Evolutionary conservation across 2,888 invertebrate genomes (phyloP).

Genomic region (Ophraella communa): DNA sequence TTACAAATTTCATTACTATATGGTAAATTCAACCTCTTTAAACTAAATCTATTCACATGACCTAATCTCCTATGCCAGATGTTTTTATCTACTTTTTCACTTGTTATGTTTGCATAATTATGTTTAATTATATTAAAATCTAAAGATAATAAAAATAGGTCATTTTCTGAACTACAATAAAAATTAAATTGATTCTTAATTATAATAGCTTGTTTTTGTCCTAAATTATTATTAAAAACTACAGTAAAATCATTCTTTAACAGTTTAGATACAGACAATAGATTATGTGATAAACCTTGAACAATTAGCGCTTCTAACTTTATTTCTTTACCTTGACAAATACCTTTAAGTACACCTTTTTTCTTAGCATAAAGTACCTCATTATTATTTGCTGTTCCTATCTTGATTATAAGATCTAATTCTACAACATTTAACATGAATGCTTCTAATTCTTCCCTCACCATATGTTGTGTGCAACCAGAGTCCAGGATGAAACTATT

Average conservation of each 20-base stretch:
- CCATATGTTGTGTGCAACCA: slow-evolving; percentile 24
- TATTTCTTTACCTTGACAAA: slow-evolving; percentile 23
- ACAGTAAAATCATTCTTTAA: not conserved
- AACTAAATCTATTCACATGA: slow-evolving; percentile 13
- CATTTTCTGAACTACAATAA: not conserved
- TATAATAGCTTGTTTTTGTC: not conserved
- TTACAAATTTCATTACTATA: slow-evolving; percentile 1
- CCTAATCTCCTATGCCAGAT: not conserved
- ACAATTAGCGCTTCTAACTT: slow-evolving; percentile 5
- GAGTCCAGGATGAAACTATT: not conserved
- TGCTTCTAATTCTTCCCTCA: slow-evolving; percentile 9
- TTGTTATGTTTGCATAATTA: too few relatives aligned
- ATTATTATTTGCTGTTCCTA: slow-evolving; percentile 18
- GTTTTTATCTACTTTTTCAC: not conserved
- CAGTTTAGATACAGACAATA: not conserved
- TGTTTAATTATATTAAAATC: not conserved
- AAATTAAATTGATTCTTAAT: not conserved
- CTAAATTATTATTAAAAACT: slow-evolving; percentile 2
- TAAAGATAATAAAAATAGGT: not conserved
- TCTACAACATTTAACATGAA: slow-evolving; percentile 13
- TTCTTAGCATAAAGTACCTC: slow-evolving; percentile 5
- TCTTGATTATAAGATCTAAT: slow-evolving; percentile 15
- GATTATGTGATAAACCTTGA: not conserved
- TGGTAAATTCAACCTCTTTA: slow-evolving; percentile 6
- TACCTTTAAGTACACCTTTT: slow-evolving; percentile 13